phyloP scores from a whole-genome alignment of 2,797 vertebrate species.

The Carapus acus region DNA sequence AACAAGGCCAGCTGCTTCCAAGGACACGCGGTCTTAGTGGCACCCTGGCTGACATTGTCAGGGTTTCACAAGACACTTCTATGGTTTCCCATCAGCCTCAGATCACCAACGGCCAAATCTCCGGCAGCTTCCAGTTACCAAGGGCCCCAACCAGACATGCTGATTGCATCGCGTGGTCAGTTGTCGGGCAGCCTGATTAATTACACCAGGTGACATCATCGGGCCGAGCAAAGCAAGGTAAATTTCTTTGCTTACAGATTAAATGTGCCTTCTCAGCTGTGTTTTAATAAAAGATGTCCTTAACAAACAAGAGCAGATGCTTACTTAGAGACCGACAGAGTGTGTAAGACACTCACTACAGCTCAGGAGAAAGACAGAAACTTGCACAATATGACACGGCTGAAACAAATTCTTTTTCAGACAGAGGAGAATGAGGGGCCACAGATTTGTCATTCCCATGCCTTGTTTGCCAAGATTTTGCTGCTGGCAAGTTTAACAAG shows the following conservation, averaged over 20 bases:
- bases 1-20: constrained; percentile 41
- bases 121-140: constrained; percentile 31
- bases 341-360: too few relatives aligned
- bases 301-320: background rate
- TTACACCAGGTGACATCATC: constrained; percentile 39
- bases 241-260: constrained; percentile 23
- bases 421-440: too few relatives aligned
- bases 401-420: too few relatives aligned
- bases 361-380: background rate
- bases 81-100: constrained; percentile 49
- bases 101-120: constrained; percentile 16
- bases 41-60: constrained; percentile 29
- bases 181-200: constrained; percentile 32
- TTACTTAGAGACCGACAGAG: too few relatives aligned
- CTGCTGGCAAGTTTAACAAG: too few relatives aligned
- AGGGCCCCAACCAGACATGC: constrained; percentile 7
- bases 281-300: constrained; percentile 12
- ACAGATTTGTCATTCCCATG: too few relatives aligned
- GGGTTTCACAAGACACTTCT: constrained; percentile 48
- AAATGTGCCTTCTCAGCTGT: constrained; percentile 24
- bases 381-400: too few relatives aligned
- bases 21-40: constrained; percentile 40
- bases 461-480: too few relatives aligned
- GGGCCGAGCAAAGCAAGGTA: constrained; percentile 19
- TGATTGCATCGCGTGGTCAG: constrained; percentile 15